Evolutionary conservation across 2,113 vertebrate species (phyloP), one percentile per base, ranked within the genome.

Genomic region (Actenoides lindsayi): DNA sequence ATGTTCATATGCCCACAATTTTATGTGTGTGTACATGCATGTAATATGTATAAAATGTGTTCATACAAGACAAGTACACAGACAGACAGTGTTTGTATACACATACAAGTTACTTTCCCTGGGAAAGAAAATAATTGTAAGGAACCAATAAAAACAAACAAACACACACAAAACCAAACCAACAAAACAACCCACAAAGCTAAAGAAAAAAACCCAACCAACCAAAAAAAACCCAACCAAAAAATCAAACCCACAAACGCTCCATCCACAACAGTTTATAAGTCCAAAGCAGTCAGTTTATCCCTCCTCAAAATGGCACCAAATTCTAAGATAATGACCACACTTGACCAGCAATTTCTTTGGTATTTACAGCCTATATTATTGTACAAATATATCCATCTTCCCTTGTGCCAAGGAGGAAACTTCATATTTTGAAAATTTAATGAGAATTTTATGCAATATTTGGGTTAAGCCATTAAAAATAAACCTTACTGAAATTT

Each of bases 61-160:
- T 33, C 51, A 3, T 8, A 12, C 10, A 12, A 16, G 25, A n/a
- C 31, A 35, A 20, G 5, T 5, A 51, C 4, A n/a, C 5, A 59
- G 27, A 68, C 27, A 27, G 16, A 24, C 18, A 28, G 4, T 13
- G 25, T 21, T 10, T 67, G 14, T 24, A 31, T 20, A 24, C 5
- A 37, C 8, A 9, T 7, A 15, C 3, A 70, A 24, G 18, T 23
- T 51, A 24, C 33, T 75, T 48, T 51, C 17, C 13, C 9, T 4
- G 8, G 3, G 6, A 8, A 41, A 50, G 42, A 48, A 23, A 50
- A 25, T 5, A 57, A 33, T 9, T 1, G 0, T 1, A 0, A 78
- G 19, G 15, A 85, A 60, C 42, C 3, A 37, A 33, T 16, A 56
- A 56, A 56, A 56, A 31, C 17, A 28, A 28, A 54, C 25, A 54